Percentiles rank a stretch among this genome's conserved stretches.
Conservation (phyloP, 2,113 vertebrate species). For the Ranitomeya imitator region DNA sequence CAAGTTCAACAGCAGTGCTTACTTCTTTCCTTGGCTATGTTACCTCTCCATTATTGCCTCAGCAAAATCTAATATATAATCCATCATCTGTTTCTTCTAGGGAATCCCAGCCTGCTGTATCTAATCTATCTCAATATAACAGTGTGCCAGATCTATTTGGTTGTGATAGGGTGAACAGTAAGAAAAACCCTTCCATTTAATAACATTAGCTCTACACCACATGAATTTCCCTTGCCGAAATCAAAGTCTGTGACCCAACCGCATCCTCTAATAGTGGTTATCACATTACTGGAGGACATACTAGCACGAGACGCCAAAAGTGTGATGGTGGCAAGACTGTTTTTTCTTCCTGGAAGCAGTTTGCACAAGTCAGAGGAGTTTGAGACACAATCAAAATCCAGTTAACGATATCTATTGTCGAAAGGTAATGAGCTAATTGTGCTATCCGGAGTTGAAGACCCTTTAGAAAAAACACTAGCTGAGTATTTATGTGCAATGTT, state of each 20-base stretch:
- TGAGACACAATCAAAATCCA: conserved; percentile 20
- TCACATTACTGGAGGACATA: background rate
- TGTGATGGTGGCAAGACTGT: background rate
- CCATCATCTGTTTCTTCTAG: conserved; percentile 26
- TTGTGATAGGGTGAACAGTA: background rate
- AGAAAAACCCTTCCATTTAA: background rate
- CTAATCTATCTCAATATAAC: background rate
- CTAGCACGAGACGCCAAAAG: background rate
- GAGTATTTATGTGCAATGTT: background rate
- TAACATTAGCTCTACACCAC: background rate
- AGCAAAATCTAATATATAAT: conserved; percentile 33
- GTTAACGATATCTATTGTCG: conserved; percentile 2
- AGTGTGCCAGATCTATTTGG: background rate
- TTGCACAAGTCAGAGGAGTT: conserved; percentile 1
- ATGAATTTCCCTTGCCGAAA: background rate
- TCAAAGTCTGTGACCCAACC: background rate
- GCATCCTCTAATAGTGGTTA: background rate
- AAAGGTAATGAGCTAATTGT: conserved; percentile 21
- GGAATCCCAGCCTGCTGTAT: conserved; percentile 25
- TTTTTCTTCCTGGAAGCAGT: conserved; percentile 7
- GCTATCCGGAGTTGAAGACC: conserved; percentile 17
- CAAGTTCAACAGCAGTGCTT: conserved; percentile 56
- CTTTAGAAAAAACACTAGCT: conserved; percentile 21
- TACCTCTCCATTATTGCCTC: conserved; percentile 20
- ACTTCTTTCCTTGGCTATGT: conserved; percentile 39